These are phyloP conservation scores for Scaptomyza parva DNA, from an alignment of 2,888 invertebrate species.

Conservation along the genomic window DNA sequence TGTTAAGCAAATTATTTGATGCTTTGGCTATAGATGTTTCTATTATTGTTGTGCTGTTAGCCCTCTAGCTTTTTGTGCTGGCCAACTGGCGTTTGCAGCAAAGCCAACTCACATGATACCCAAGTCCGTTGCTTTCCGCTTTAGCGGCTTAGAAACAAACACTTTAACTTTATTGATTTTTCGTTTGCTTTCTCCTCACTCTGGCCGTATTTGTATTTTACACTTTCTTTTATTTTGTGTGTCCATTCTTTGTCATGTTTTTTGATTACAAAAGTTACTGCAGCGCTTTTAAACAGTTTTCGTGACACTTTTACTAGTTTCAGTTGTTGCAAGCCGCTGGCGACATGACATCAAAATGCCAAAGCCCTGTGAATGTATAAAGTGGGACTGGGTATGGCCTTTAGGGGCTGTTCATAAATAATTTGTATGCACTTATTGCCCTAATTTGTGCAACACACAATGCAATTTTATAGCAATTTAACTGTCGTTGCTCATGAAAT, in stretches of 20 bases:
- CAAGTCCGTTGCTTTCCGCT: constrained; percentile 19
- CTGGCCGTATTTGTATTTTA: constrained; percentile 56
- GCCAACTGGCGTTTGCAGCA: constrained; percentile 39
- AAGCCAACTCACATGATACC: constrained; percentile 23
- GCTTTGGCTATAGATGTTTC: constrained; percentile 37
- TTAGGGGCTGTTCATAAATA: constrained; percentile 25
- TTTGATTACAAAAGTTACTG: constrained; percentile 76
- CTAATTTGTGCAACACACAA: constrained; percentile 35
- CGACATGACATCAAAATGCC: constrained; percentile 46
- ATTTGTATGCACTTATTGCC: constrained; percentile 26
- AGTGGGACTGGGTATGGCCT: constrained; percentile 7
- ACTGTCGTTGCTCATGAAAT: constrained; percentile 39
- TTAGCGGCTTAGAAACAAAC: constrained; percentile 39
- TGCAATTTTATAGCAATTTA: constrained; percentile 67
- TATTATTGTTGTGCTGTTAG: constrained; percentile 22
- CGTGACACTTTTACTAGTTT: constrained; percentile 60
- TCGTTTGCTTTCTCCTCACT: not conserved
- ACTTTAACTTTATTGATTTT: constrained; percentile 24
- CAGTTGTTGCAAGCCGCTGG: constrained; percentile 35
- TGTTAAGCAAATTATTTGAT: constrained; percentile 21
- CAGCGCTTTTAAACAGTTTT: constrained; percentile 79
- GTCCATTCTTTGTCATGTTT: constrained; percentile 76
- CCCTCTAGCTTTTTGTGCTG: constrained; percentile 54
- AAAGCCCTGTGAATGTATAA: constrained; percentile 19
- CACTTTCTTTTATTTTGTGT: constrained; percentile 65